Percentiles rank a stretch among this genome's conserved stretches.
These are phyloP conservation scores for Sycophila sp. DNA, from an alignment of 1,140 invertebrate genomes.

Conservation along the genomic window DNA sequence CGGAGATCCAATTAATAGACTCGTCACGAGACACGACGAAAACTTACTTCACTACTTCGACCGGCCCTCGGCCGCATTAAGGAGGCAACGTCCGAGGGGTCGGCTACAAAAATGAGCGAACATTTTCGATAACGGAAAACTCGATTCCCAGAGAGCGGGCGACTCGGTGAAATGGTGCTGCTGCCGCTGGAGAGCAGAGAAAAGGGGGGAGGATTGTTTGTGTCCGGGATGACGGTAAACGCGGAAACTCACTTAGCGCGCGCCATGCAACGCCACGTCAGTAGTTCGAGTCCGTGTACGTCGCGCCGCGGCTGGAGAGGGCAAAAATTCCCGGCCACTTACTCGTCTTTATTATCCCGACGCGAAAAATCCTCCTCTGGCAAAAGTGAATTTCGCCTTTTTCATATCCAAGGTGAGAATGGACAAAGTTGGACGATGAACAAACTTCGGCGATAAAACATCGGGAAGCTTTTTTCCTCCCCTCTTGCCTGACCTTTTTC, in stretches of 20 bases:
- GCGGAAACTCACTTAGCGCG: constrained; percentile 37
- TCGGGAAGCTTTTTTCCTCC: neutral
- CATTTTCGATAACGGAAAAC: too few species aligned
- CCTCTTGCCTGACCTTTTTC: neutral
- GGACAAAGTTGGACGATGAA: neutral
- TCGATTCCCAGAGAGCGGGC: too few species aligned
- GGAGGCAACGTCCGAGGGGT: too few species aligned
- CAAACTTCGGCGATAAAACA: constrained; percentile 12
- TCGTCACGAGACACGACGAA: constrained; percentile 1
- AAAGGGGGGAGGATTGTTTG: constrained; percentile 11
- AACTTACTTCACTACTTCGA: too few species aligned
- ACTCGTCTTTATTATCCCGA: constrained; percentile 18
- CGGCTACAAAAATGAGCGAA: too few species aligned
- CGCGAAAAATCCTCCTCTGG: neutral
- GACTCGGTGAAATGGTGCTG: too few species aligned
- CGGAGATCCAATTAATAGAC: constrained; percentile 22
- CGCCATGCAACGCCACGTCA: constrained; percentile 48
- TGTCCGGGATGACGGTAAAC: constrained; percentile 14
- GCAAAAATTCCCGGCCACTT: constrained; percentile 10
- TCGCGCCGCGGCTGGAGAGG: too few species aligned
- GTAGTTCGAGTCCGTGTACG: too few species aligned
- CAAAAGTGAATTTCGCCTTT: constrained; percentile 21
- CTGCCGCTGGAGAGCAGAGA: too few species aligned
- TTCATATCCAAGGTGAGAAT: too few species aligned
- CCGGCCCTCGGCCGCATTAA: too few species aligned